Evolutionary conservation across 2,888 invertebrate genomes (phyloP).

Genomic region (Agrotis segetum): DNA sequence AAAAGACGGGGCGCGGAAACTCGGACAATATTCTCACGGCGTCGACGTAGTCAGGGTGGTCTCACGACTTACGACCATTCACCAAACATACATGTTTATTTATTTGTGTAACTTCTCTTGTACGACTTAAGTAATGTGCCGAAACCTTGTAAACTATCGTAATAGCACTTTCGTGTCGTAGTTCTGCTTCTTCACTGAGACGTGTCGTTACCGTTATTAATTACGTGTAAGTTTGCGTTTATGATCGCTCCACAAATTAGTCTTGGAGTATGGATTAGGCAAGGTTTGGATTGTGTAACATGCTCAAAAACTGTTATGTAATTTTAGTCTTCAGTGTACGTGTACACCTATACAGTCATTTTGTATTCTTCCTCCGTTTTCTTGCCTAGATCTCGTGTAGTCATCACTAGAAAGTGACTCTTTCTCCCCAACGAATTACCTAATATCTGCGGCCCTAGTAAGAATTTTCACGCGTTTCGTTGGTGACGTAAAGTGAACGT

Average conservation of each 20-base stretch:
- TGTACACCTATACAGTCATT: background rate
- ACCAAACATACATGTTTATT: constrained; percentile 43
- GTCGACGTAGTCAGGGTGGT: constrained; percentile 56
- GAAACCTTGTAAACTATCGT: constrained; percentile 57
- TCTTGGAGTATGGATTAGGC: constrained; percentile 16
- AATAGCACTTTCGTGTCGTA: constrained; percentile 57
- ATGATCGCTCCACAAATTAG: constrained; percentile 72
- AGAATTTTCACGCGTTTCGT: too few species aligned
- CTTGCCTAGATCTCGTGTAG: background rate
- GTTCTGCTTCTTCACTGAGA: constrained; percentile 49
- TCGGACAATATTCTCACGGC: constrained; percentile 46
- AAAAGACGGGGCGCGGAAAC: constrained; percentile 47
- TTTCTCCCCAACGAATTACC: background rate
- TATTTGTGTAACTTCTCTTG: constrained; percentile 49
- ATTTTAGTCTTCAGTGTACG: background rate
- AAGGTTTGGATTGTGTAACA: constrained; percentile 1
- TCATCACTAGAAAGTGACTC: background rate
- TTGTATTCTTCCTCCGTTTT: too few species aligned
- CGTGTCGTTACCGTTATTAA: constrained; percentile 64
- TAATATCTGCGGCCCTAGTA: too few species aligned
- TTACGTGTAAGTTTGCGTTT: constrained; percentile 72
- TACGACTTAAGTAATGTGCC: constrained; percentile 40
- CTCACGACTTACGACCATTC: constrained; percentile 44
- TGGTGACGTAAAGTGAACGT: too few species aligned
- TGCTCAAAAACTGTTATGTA: background rate